Conservation (phyloP, 2,888 invertebrate species). For the Drosophila quinaria region DNA sequence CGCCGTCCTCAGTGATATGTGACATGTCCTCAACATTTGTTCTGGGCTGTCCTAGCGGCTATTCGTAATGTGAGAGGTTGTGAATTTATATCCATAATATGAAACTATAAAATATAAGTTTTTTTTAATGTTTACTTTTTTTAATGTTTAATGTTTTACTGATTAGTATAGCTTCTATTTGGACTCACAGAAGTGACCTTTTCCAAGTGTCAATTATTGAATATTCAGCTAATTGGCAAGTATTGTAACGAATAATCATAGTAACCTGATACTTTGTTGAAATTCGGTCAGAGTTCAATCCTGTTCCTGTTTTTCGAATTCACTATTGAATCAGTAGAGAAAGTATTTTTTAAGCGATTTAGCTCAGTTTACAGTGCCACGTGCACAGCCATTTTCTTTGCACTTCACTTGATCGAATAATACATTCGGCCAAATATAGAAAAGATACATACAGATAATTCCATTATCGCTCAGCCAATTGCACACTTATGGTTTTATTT, state of each 20-base stretch:
- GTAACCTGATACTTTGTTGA: background rate
- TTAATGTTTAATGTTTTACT: slow-evolving; percentile 3
- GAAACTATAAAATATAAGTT: slow-evolving; percentile 32
- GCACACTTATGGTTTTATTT: slow-evolving; percentile 73
- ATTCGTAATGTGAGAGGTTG: slow-evolving; percentile 27
- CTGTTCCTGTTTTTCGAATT: background rate
- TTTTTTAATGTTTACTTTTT: slow-evolving; percentile 14
- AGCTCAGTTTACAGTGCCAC: slow-evolving; percentile 28
- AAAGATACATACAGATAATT: slow-evolving; percentile 43
- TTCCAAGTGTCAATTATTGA: background rate
- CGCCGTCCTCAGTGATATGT: too few species aligned
- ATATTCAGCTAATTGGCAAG: background rate
- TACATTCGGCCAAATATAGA: slow-evolving; percentile 6
- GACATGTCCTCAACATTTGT: slow-evolving; percentile 48
- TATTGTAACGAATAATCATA: background rate
- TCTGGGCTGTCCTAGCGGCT: slow-evolving; percentile 23
- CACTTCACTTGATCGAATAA: slow-evolving; percentile 53
- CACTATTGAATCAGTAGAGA: background rate
- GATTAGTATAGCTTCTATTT: background rate
- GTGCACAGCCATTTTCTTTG: slow-evolving; percentile 47
- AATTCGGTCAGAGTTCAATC: background rate
- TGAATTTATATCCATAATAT: slow-evolving; percentile 59
- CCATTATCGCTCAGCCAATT: slow-evolving; percentile 69
- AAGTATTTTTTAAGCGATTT: background rate
- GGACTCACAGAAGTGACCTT: background rate